phyloP scores from a whole-genome alignment of 2,113 vertebrate genomes.

The Varanus komodoensis region DNA sequence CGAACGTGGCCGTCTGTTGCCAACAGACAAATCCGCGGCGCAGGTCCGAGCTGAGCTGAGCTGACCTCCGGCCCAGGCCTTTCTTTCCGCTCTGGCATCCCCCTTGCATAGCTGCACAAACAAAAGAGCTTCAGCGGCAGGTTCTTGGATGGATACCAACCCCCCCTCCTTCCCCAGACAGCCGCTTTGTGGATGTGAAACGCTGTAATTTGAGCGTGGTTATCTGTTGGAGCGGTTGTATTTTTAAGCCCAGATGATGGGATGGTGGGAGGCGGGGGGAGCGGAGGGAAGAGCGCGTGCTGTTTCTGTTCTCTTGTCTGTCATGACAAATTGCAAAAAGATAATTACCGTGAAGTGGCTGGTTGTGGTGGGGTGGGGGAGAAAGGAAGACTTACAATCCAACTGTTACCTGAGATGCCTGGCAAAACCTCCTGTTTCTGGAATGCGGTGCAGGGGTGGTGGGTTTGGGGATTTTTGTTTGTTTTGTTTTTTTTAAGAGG shows the following conservation, averaged over 20 bases:
- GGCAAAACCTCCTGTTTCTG: background rate
- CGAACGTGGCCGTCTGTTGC: no score
- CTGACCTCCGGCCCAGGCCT: constrained; percentile 56
- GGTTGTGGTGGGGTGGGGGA: background rate
- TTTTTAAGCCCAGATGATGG: background rate
- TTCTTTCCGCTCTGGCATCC: constrained; percentile 19
- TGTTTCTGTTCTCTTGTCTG: constrained; percentile 9
- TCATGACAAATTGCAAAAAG: constrained; percentile 1
- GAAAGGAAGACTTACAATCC: background rate
- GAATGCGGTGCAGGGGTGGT: background rate
- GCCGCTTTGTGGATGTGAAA: background rate
- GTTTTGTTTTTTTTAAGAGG: no score
- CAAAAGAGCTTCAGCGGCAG: background rate
- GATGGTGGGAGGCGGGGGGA: background rate
- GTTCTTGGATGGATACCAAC: background rate
- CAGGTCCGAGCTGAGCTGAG: constrained; percentile 34
- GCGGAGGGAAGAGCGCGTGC: background rate
- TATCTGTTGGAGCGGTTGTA: background rate
- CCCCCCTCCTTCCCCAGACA: background rate
- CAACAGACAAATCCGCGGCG: constrained; percentile 30
- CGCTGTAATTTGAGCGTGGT: background rate
- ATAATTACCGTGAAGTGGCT: background rate
- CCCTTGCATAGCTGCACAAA: background rate
- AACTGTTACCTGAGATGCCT: constrained; percentile 5
- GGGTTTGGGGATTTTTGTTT: background rate